Evolutionary conservation across 2,888 invertebrate genomes (phyloP).

Genomic region (Drosophila trichaetosa): DNA sequence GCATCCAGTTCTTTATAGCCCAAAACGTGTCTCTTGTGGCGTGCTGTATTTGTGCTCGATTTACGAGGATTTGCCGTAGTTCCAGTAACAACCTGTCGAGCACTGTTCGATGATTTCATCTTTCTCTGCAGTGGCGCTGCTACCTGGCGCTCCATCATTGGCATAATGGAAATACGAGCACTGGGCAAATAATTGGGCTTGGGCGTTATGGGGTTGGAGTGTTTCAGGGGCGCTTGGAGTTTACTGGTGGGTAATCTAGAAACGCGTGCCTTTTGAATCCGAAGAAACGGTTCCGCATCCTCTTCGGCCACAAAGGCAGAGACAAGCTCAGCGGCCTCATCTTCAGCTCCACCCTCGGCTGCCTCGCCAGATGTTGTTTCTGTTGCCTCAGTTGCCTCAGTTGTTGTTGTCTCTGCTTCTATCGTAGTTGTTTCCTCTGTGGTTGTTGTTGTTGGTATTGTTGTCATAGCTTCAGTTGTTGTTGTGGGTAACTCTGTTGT

Average conservation of each 20-base stretch:
- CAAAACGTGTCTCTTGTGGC: slow-evolving; percentile 74
- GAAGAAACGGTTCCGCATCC: slow-evolving; percentile 71
- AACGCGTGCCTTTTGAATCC: slow-evolving; percentile 78
- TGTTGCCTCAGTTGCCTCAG: slow-evolving; percentile 46
- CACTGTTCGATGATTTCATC: slow-evolving; percentile 3
- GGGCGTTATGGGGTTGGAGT: slow-evolving; percentile 66
- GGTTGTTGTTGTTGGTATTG: slow-evolving; percentile 45
- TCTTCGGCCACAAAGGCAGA: slow-evolving; percentile 76
- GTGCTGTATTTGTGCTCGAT: slow-evolving; percentile 38
- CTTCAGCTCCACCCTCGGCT: slow-evolving; percentile 54
- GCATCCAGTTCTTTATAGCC: slow-evolving; percentile 79
- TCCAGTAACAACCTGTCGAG: slow-evolving; percentile 23
- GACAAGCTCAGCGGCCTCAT: slow-evolving; percentile 78
- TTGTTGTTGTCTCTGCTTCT: slow-evolving; percentile 48
- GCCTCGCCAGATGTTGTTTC: slow-evolving; percentile 64
- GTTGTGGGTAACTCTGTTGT: slow-evolving; percentile 48
- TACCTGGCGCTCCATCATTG: slow-evolving; percentile 67
- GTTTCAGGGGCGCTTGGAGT: slow-evolving; percentile 75
- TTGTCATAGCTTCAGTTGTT: slow-evolving; percentile 37
- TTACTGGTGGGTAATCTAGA: slow-evolving; percentile 76
- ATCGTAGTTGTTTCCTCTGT: slow-evolving; percentile 47
- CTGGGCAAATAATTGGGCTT: slow-evolving; percentile 72
- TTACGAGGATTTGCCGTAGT: slow-evolving; percentile 31
- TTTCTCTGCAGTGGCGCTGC: slow-evolving; percentile 34
- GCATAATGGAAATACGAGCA: slow-evolving; percentile 58